Conservation (phyloP, 2,888 invertebrate genomes). For the Patella pellucida region DNA sequence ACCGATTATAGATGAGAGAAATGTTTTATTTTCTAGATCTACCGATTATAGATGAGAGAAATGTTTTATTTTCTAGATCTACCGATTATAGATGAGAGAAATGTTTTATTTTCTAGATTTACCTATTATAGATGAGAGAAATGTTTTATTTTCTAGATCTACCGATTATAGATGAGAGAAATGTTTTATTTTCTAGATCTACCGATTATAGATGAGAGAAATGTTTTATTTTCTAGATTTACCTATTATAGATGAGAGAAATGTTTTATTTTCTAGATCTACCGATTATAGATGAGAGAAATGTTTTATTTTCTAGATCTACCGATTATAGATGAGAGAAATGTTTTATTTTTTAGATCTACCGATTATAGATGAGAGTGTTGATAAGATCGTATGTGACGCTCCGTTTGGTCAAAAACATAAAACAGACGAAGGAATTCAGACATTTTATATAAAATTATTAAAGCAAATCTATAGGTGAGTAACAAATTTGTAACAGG, state of each 20-base stretch:
- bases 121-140: too few species aligned
- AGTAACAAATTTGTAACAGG: not conserved
- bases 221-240: slow-evolving; percentile 31
- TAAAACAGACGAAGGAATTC: slow-evolving; percentile 10
- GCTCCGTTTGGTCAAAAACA: slow-evolving; percentile 44
- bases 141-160: slow-evolving; percentile 31
- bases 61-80: too few species aligned
- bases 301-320: slow-evolving; percentile 31
- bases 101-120: slow-evolving; percentile 31
- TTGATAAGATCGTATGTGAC: slow-evolving; percentile 46
- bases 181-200: slow-evolving; percentile 31
- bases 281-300: too few species aligned
- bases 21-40: too few species aligned
- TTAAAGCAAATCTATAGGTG: slow-evolving; percentile 18
- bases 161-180: too few species aligned
- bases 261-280: slow-evolving; percentile 31
- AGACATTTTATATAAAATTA: slow-evolving; percentile 14
- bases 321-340: too few species aligned
- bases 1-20: slow-evolving; percentile 26
- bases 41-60: slow-evolving; percentile 26
- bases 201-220: too few species aligned
- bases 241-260: too few species aligned
- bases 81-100: slow-evolving; percentile 24
- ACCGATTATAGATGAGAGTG: slow-evolving; percentile 28
- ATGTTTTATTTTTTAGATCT: too few species aligned